Base-by-base conservation (phyloP, 1,140 invertebrate genomes). In the Batillaria attramentaria region DNA sequence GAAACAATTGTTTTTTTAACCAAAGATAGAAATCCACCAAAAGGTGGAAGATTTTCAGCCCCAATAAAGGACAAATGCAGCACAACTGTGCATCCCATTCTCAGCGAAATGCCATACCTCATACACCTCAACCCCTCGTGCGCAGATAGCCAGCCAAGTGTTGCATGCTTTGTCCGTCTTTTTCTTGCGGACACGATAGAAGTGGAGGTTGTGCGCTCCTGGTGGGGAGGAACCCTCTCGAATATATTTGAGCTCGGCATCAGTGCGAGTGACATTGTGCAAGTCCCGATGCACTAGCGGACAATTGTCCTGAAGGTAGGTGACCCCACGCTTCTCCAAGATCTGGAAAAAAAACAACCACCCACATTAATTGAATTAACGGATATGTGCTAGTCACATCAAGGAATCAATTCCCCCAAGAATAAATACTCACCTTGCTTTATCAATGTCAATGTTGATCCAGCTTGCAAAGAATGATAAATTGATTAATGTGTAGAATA, bases 171-270 rank as follows among this genome's bases (percentile, higher is more conserved):
- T 91, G 75, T 91, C 91, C 79, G 94, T 94, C 92, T 98, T 98
- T 80, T 94, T 94, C 84, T 95, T 94, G 35, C 86, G 81, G 85
- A 98, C 93, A 60, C 95, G 93, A 90, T 97, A 98, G 70, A 98
- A 93, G 91, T 98, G 97, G 54, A 97, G 94, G 92, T 98, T 98
- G 85, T 96, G 96, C 84, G 96, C 95, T 85, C 97, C 94, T 81
- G 96, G 95, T 70, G 95, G 91, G 72, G 94, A 92, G 85, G 96
- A 96, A 60, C 97, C 95, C 92, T 98, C 96, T 82, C 95, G 93
- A 85, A 98, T 97, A 90, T 96, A 98, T 81, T 95, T 94, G 35
- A 94, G 91, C 87, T 98, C 94, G 33, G 97, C 96, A 87, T 97
- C 95, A 72, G 93, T 92, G 79, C 94, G 93, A 16, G 94, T 93